A percentile compares a stretch with the other conserved stretches of the same genome.
These are phyloP conservation scores for Nipponacmea schrenckii DNA, from an alignment of 2,888 invertebrate genomes.

Conservation along the genomic window DNA sequence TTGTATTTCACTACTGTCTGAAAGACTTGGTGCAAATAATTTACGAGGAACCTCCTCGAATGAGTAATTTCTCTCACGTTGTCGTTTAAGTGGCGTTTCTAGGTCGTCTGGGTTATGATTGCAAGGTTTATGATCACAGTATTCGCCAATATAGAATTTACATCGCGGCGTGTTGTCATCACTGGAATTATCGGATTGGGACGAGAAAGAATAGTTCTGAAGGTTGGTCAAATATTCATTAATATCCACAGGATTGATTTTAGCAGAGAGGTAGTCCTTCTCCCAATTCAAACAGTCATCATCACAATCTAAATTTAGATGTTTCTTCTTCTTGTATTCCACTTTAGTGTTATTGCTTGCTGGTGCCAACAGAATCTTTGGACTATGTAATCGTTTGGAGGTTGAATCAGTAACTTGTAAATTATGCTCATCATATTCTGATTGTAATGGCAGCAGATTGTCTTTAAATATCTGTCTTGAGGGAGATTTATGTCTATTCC, in stretches of 20 bases:
- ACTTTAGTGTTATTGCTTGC: constrained; percentile 32
- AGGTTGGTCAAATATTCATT: constrained; percentile 55
- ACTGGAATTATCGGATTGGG: neutral
- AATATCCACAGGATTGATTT: constrained; percentile 45
- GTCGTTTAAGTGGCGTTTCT: neutral
- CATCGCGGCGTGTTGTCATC: constrained; percentile 38
- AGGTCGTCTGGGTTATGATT: neutral
- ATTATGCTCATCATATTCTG: constrained; percentile 15
- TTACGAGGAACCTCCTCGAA: neutral
- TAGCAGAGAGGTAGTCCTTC: constrained; percentile 26
- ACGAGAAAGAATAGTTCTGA: constrained; percentile 9
- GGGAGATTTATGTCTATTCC: neutral
- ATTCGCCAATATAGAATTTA: constrained; percentile 49
- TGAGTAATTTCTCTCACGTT: constrained; percentile 12
- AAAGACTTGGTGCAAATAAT: constrained; percentile 4
- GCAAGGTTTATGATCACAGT: constrained; percentile 1
- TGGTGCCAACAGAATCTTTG: constrained; percentile 50
- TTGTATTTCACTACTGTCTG: constrained; percentile 8
- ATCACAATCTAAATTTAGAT: constrained; percentile 39
- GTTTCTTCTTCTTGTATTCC: constrained; percentile 40
- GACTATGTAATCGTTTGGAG: constrained; percentile 39
- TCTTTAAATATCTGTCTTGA: constrained; percentile 28
- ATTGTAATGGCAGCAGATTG: constrained; percentile 26
- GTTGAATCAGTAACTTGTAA: neutral
- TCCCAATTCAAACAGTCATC: constrained; percentile 15